phyloP scores from a whole-genome alignment of 2,888 invertebrate genomes.

The Epirrita christyi region DNA sequence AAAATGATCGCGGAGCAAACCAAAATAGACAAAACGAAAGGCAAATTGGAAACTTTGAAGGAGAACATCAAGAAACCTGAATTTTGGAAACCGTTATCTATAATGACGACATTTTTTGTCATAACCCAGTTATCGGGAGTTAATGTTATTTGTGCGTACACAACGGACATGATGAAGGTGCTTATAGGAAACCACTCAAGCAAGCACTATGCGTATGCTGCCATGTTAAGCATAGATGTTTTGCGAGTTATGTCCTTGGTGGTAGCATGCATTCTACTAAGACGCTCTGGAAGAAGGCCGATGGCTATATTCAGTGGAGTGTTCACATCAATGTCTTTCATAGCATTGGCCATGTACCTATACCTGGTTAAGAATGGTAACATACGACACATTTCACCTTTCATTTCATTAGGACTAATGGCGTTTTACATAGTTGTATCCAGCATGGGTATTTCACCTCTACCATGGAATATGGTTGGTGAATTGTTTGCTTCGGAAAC shows the following conservation, averaged over 20 bases:
- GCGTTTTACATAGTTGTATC: conserved; percentile 85
- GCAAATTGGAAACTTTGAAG: conserved; percentile 64
- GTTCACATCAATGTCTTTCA: conserved; percentile 85
- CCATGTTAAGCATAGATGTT: conserved; percentile 87
- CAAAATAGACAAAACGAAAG: conserved; percentile 57
- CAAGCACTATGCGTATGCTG: conserved; percentile 82
- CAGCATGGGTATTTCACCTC: conserved; percentile 85
- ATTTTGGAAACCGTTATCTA: conserved; percentile 85
- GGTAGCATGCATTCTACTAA: conserved; percentile 85
- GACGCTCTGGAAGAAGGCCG: conserved; percentile 85
- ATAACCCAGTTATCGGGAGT: conserved; percentile 89
- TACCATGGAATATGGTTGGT: conserved; percentile 91
- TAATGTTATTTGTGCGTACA: conserved; percentile 89
- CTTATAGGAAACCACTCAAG: conserved; percentile 80
- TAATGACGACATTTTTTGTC: conserved; percentile 87
- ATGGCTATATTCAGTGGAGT: conserved; percentile 87
- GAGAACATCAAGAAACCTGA: conserved; percentile 78
- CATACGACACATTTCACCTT: conserved; percentile 58
- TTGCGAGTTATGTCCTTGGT: conserved; percentile 86
- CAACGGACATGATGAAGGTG: conserved; percentile 86
- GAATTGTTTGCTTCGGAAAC: conserved; percentile 88
- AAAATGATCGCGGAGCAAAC: conserved; percentile 74
- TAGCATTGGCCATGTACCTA: conserved; percentile 79
- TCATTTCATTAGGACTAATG: conserved; percentile 79
- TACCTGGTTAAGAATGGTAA: conserved; percentile 60